These are phyloP conservation scores for Oreohelix idahoensis DNA, from an alignment of 1,140 invertebrate genomes.

Conservation along the genomic window DNA sequence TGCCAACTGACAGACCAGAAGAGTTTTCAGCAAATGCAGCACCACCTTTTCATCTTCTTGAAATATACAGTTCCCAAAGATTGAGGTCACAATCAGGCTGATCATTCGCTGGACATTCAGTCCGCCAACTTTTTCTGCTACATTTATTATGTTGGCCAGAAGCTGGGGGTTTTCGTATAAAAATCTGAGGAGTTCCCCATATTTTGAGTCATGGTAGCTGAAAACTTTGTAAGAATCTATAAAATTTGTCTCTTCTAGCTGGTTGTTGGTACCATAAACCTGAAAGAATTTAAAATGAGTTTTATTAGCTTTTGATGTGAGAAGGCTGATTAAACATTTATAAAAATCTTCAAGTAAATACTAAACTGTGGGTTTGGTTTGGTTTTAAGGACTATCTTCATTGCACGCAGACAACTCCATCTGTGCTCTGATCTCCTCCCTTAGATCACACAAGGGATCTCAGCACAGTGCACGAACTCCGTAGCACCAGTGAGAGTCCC, in stretches of 20 bases:
- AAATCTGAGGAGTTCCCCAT: slow-evolving; percentile 84
- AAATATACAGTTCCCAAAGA: slow-evolving; percentile 87
- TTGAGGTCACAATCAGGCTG: slow-evolving; percentile 82
- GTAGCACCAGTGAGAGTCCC: too few relatives aligned
- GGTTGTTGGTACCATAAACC: slow-evolving; percentile 78
- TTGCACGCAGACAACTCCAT: too few relatives aligned
- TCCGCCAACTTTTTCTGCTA: slow-evolving; percentile 80
- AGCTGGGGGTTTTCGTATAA: slow-evolving; percentile 86
- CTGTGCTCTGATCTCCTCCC: too few relatives aligned
- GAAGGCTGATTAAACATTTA: too few relatives aligned
- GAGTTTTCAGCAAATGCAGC: slow-evolving; percentile 83
- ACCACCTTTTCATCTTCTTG: slow-evolving; percentile 87
- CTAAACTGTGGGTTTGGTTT: too few relatives aligned
- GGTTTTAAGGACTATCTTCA: too few relatives aligned
- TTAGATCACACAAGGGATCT: too few relatives aligned
- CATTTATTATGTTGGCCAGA: slow-evolving; percentile 84
- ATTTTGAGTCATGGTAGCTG: slow-evolving; percentile 80
- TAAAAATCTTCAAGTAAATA: too few relatives aligned
- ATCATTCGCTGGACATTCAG: slow-evolving; percentile 71
- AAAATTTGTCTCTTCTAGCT: slow-evolving; percentile 86
- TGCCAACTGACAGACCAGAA: slow-evolving; percentile 85
- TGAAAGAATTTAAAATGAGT: too few relatives aligned
- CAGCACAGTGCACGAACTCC: too few relatives aligned
- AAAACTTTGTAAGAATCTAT: slow-evolving; percentile 88
- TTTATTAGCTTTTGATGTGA: too few relatives aligned